These are phyloP conservation scores for Cordilura impudica DNA, from an alignment of 2,888 invertebrate species.

Conservation along the genomic window DNA sequence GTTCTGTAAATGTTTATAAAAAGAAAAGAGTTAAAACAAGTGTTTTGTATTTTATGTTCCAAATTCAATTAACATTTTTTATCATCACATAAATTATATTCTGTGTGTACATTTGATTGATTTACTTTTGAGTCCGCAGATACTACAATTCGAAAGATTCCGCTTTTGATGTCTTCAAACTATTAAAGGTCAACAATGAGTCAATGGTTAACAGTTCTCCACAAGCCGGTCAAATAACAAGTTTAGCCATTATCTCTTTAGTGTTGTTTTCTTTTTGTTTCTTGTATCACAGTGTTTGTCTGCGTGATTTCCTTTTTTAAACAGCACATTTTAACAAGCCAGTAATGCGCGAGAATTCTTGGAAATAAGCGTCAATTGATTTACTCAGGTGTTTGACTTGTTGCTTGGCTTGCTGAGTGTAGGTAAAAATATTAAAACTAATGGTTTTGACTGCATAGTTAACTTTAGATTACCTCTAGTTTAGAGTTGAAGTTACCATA, in stretches of 20 bases:
- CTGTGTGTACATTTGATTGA: not conserved
- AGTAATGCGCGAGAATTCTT: slow-evolving; percentile 70
- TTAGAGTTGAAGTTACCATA: slow-evolving; percentile 41
- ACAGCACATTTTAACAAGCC: slow-evolving; percentile 36
- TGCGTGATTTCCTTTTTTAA: slow-evolving; percentile 54
- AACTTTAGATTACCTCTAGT: slow-evolving; percentile 38
- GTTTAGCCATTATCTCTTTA: slow-evolving; percentile 16
- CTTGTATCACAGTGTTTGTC: slow-evolving; percentile 40
- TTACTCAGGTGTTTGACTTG: slow-evolving; percentile 77
- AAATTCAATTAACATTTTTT: no score
- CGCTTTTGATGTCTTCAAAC: not conserved
- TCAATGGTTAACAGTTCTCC: not conserved
- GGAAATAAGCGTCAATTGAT: slow-evolving; percentile 77
- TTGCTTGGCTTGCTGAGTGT: slow-evolving; percentile 1
- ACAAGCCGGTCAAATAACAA: slow-evolving; percentile 32
- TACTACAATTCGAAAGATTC: not conserved
- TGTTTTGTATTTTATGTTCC: no score
- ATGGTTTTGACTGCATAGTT: slow-evolving; percentile 38
- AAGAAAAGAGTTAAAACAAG: no score
- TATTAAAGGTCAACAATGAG: slow-evolving; percentile 29
- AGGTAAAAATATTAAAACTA: slow-evolving; percentile 35
- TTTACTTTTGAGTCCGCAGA: not conserved
- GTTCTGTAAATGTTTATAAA: no score
- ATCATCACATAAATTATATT: no score
- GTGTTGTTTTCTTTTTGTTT: not conserved